Percentiles rank a stretch among this genome's conserved stretches.
phyloP scores from a whole-genome alignment of 2,888 invertebrate species.

The Hoplodrina ambigua region DNA sequence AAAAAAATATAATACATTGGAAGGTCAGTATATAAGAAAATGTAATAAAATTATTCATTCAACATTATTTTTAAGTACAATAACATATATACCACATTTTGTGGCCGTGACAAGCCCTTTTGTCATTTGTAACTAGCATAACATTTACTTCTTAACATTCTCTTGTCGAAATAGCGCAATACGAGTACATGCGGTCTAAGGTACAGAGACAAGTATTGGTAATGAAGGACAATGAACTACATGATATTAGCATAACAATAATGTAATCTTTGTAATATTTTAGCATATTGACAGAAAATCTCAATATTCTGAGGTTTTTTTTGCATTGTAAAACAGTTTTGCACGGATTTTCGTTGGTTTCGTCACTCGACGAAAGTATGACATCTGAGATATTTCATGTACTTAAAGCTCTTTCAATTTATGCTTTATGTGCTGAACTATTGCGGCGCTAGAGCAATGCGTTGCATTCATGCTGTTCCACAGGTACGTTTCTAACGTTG shows the following conservation, averaged over 20 bases:
- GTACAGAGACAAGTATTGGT: background rate
- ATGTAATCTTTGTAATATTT: conserved; percentile 1
- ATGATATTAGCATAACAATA: conserved; percentile 15
- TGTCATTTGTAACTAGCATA: conserved; percentile 2
- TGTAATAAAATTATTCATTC: background rate
- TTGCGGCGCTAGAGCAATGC: too few relatives aligned
- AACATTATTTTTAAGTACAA: background rate
- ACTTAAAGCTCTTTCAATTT: too few relatives aligned
- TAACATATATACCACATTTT: background rate
- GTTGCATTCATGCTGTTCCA: too few relatives aligned
- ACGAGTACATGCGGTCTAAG: background rate
- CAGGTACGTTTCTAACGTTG: too few relatives aligned
- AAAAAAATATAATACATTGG: background rate
- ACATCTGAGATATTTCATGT: background rate
- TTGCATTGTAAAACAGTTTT: background rate
- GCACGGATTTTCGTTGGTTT: background rate
- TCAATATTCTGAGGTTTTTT: background rate
- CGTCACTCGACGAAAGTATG: background rate
- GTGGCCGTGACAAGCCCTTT: background rate
- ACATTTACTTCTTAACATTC: conserved; percentile 5
- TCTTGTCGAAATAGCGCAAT: background rate
- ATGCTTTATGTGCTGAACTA: too few relatives aligned
- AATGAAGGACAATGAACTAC: conserved; percentile 4
- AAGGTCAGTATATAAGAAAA: background rate
- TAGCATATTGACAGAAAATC: conserved; percentile 11